Percentiles rank a stretch among this genome's conserved stretches.
Evolutionary conservation across 2,888 invertebrate genomes (phyloP).

Genomic region (Allacma fusca): DNA sequence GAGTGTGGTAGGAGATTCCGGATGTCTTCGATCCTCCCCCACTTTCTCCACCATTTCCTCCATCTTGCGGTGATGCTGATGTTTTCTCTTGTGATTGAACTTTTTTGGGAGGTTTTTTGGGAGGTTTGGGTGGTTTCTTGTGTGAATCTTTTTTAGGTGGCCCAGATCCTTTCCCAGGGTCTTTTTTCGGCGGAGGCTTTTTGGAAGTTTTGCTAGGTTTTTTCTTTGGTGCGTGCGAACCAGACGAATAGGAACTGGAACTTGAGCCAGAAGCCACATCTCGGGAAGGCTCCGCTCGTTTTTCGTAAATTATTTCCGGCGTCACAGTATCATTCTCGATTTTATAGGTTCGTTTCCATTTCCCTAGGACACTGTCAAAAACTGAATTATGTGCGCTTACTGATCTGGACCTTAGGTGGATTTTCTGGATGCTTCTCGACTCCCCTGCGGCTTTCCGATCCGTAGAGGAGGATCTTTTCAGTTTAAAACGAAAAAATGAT

Average conservation of each 20-base stretch:
- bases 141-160: background rate
- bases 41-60: constrained; percentile 7
- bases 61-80: background rate
- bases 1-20: background rate
- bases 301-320: too few relatives aligned
- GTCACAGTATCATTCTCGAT: too few relatives aligned
- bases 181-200: background rate
- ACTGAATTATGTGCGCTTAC: too few relatives aligned
- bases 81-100: background rate
- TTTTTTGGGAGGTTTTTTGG: background rate
- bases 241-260: too few relatives aligned
- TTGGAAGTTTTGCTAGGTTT: background rate
- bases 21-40: too few relatives aligned
- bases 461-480: background rate
- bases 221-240: too few relatives aligned
- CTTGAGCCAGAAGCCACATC: too few relatives aligned
- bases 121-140: background rate
- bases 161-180: background rate
- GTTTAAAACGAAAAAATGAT: background rate
- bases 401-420: too few relatives aligned
- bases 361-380: too few relatives aligned
- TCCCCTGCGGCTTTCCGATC: too few relatives aligned
- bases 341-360: too few relatives aligned
- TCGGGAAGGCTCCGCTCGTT: too few relatives aligned
- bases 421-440: background rate